Percentiles rank a stretch among this genome's conserved stretches.
phyloP scores from a whole-genome alignment of 2,797 vertebrate species.

The Synanceia verrucosa region DNA sequence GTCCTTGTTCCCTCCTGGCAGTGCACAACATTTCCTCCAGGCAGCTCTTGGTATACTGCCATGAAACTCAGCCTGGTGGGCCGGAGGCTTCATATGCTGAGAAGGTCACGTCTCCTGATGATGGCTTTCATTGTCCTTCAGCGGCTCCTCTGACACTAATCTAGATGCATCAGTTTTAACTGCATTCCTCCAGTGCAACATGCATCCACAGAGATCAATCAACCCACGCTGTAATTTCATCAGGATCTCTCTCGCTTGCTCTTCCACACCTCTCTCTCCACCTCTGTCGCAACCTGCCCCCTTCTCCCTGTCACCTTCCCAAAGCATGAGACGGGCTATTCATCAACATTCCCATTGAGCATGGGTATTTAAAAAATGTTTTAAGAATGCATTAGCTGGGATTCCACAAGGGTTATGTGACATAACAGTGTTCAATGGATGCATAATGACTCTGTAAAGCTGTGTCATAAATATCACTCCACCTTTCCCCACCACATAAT shows the following conservation, averaged over 20 bases:
- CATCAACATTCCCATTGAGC: slow-evolving; percentile 69
- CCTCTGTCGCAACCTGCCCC: neutral
- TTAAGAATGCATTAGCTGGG: slow-evolving; percentile 57
- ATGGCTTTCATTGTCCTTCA: slow-evolving; percentile 79
- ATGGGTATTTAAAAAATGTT: slow-evolving; percentile 71
- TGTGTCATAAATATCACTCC: slow-evolving; percentile 65
- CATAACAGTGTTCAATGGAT: slow-evolving; percentile 58
- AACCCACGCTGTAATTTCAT: slow-evolving; percentile 80
- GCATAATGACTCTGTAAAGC: slow-evolving; percentile 66
- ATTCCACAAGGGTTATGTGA: slow-evolving; percentile 46
- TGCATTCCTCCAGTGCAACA: slow-evolving; percentile 57
- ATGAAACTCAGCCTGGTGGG: slow-evolving; percentile 35
- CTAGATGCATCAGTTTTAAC: slow-evolving; percentile 82
- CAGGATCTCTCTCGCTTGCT: slow-evolving; percentile 57
- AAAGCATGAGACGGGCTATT: slow-evolving; percentile 62
- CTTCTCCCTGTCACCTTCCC: slow-evolving; percentile 23
- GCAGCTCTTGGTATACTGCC: slow-evolving; percentile 69
- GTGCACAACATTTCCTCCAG: slow-evolving; percentile 61
- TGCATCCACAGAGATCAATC: slow-evolving; percentile 78
- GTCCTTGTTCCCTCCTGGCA: slow-evolving; percentile 40
- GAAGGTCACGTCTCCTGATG: slow-evolving; percentile 80
- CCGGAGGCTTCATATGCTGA: slow-evolving; percentile 57
- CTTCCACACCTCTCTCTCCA: slow-evolving; percentile 9
- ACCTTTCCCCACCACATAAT: slow-evolving; percentile 10
- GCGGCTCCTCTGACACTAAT: slow-evolving; percentile 79